Base-by-base conservation (phyloP, 2,797 vertebrate genomes). In the Diplodus puntazzo region DNA sequence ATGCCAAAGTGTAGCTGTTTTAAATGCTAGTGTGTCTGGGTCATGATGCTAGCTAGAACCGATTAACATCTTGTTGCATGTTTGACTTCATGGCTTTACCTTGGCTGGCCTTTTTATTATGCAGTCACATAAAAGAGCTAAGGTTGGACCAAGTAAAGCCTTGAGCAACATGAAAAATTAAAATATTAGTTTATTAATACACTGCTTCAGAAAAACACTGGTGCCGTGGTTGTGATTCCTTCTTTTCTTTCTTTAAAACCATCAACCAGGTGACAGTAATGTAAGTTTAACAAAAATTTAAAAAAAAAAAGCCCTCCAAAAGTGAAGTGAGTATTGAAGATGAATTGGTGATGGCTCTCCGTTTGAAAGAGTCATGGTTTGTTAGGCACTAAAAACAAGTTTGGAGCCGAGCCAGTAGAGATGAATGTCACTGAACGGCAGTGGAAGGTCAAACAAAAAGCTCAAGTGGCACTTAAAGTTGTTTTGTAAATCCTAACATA, bases 391-490 rank as follows among this genome's bases (percentile, higher is more conserved):
- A 1, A 65, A 62, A 53, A 50, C 39, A 12, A 49, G 0, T 50
- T 27, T 69, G 69, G 58, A 58, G 46, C 9, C 34, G 18, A 23
- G 59, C 70, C 59, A 30, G 66, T 12, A 2, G 58, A 73, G 67
- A 73, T 74, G 53, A 76, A 50, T 60, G 43, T 45, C 73, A 49
- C 53, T 23, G 50, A 71, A 48, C 59, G n/a, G 61, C 39, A 50
- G 62, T 4, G 4, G 43, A 82, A 68, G 70, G 70, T 75, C 70
- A 75, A 55, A 66, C n/a, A 7, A 67, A 60, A 60, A 80, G 57
- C 70, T 72, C 18, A 75, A 72, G 67, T 25, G 69, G 48, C 14
- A 42, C 42, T 83, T 61, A 16, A 18, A 52, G 34, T 30, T 20
- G 43, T 54, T 74, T 21, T 66, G 30, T 30, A 46, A 49, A 71